Percentiles rank a stretch among this genome's conserved stretches.
Evolutionary conservation across 2,113 vertebrate species (phyloP).

Genomic region (Lota lota): DNA sequence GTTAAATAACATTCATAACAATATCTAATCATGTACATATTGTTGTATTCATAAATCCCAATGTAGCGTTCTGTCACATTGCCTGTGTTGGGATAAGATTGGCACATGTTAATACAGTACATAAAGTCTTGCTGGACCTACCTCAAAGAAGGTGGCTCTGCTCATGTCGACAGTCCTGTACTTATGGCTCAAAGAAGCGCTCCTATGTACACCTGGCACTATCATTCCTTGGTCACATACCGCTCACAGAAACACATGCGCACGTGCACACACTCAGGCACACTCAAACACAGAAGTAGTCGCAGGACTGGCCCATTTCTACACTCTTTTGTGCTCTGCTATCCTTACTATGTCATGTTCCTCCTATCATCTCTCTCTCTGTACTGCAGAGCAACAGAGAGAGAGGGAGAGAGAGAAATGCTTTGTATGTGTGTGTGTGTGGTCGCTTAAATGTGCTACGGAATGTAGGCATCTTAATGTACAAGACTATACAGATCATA

Average conservation of each 20-base stretch:
- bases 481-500: no score
- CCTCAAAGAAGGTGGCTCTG: conserved; percentile 71
- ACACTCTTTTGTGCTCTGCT: background rate
- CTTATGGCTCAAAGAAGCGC: no score
- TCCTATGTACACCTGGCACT: no score
- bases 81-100: no score
- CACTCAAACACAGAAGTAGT: conserved; percentile 13
- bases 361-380: conserved; percentile 10
- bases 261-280: conserved; percentile 18
- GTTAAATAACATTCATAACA: no score
- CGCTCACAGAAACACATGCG: background rate
- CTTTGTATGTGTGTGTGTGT: background rate
- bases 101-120: no score
- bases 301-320: conserved; percentile 50
- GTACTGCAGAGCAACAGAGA: background rate
- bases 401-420: background rate
- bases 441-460: background rate
- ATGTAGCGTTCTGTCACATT: no score
- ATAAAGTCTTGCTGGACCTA: conserved; percentile 32
- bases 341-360: background rate
- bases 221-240: no score
- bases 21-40: no score
- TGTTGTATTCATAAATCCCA: no score
- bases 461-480: no score
- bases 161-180: conserved; percentile 46